These are phyloP conservation scores for Cyclura pinguis DNA, from an alignment of 2,797 vertebrate species.

Conservation along the genomic window DNA sequence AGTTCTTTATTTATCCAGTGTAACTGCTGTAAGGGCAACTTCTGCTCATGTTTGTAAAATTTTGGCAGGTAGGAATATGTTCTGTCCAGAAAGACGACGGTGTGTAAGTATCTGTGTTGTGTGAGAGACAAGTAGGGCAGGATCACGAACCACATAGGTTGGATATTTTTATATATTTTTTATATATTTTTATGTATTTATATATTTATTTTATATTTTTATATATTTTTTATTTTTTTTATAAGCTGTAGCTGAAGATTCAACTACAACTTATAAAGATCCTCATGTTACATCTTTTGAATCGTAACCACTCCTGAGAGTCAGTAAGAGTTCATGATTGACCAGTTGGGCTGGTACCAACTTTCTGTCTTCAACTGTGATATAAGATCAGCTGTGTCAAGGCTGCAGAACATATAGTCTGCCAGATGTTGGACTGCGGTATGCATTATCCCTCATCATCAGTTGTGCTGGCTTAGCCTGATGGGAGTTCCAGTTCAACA, in stretches of 20 bases:
- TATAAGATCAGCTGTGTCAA: constrained; percentile 31
- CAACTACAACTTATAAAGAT: no score
- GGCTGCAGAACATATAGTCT: background rate
- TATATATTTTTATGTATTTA: no score
- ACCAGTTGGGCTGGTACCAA: background rate
- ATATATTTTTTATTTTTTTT: background rate
- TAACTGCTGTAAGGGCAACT: background rate
- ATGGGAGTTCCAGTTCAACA: background rate
- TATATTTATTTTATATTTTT: no score
- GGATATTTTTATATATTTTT: no score
- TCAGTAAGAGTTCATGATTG: background rate
- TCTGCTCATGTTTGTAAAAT: constrained; percentile 36
- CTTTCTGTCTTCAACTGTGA: constrained; percentile 18
- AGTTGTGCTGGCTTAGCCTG: background rate
- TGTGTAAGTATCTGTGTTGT: background rate
- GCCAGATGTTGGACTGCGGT: background rate
- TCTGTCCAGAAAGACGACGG: background rate
- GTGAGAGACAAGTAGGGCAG: background rate
- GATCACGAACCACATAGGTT: background rate
- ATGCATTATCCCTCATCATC: background rate
- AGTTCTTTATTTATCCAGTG: constrained; percentile 6
- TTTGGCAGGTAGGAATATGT: constrained; percentile 9
- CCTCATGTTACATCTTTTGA: background rate
- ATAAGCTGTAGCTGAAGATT: constrained; percentile 10
- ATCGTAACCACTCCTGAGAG: constrained; percentile 7